Percentiles rank a stretch among this genome's conserved stretches.
Evolutionary conservation across 2,888 invertebrate species (phyloP).

Genomic region (Steinernema hermaphroditum): DNA sequence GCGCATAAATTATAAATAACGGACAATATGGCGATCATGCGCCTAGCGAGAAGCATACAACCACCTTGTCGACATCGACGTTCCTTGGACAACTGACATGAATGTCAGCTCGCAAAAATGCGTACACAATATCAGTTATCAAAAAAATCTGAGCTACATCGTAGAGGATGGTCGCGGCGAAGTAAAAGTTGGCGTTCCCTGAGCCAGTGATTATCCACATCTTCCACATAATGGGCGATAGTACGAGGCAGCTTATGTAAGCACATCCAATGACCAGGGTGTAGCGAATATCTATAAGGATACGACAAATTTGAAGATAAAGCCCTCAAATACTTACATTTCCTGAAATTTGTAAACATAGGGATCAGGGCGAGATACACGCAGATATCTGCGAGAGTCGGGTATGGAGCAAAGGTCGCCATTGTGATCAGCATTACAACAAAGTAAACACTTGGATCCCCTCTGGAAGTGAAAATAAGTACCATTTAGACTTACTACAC

Average conservation of each 20-base stretch:
- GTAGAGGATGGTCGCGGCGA: constrained; percentile 91
- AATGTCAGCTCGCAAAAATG: not conserved
- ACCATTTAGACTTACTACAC: not conserved
- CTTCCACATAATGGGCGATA: constrained; percentile 91
- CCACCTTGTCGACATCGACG: constrained; percentile 2
- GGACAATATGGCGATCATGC: not conserved
- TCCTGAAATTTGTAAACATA: constrained; percentile 78
- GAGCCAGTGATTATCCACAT: constrained; percentile 97
- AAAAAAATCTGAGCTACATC: constrained; percentile 79
- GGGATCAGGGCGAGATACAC: constrained; percentile 87
- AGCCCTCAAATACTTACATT: constrained; percentile 42
- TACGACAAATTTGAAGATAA: not conserved
- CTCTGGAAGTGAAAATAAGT: constrained; percentile 64
- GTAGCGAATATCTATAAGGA: constrained; percentile 83
- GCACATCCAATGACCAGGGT: constrained; percentile 89
- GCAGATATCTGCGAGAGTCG: constrained; percentile 90
- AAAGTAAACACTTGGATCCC: constrained; percentile 68
- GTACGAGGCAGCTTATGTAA: constrained; percentile 82
- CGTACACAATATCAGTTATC: constrained; percentile 17
- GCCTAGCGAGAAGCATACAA: not conserved
- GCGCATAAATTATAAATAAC: not conserved
- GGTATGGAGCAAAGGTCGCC: constrained; percentile 93
- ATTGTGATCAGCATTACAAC: constrained; percentile 73
- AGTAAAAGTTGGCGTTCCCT: constrained; percentile 99
- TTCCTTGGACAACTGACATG: not conserved